Percentiles rank a stretch among this genome's conserved stretches.
These are phyloP conservation scores for Drosophila cardini DNA, from an alignment of 1,140 invertebrate genomes.

Conservation along the genomic window DNA sequence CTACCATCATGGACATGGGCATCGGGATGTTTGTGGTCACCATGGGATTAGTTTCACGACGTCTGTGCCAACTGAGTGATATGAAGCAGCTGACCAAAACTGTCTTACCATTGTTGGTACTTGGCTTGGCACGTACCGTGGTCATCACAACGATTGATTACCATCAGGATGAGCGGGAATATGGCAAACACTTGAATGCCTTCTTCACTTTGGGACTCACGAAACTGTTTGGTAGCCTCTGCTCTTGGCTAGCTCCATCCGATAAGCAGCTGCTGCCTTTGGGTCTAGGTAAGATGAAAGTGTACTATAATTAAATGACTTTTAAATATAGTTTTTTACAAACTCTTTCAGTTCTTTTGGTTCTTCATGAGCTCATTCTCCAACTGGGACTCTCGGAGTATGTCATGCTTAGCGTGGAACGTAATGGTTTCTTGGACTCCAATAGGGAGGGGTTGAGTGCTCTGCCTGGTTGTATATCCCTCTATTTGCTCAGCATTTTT, in stretches of 20 bases:
- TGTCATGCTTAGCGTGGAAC: constrained; percentile 87
- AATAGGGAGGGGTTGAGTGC: constrained; percentile 97
- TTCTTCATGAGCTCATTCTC: constrained; percentile 90
- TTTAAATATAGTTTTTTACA: not conserved
- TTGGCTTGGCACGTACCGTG: constrained; percentile 90
- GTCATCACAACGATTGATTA: constrained; percentile 90
- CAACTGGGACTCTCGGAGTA: constrained; percentile 88
- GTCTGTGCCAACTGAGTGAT: constrained; percentile 70
- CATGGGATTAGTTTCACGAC: constrained; percentile 90
- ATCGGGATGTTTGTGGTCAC: constrained; percentile 95
- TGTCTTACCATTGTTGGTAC: constrained; percentile 86
- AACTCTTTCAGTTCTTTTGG: constrained; percentile 84
- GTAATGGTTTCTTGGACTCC: constrained; percentile 89
- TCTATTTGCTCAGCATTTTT: constrained; percentile 91
- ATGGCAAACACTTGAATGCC: constrained; percentile 99
- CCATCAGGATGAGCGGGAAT: constrained; percentile 94
- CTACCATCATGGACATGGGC: constrained; percentile 97
- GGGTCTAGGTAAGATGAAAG: constrained; percentile 62
- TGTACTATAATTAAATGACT: not conserved
- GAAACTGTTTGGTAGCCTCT: constrained; percentile 88
- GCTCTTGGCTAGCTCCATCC: constrained; percentile 37
- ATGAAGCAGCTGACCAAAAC: constrained; percentile 76
- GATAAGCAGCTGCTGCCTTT: constrained; percentile 50
- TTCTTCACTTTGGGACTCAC: constrained; percentile 95
- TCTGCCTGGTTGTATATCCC: constrained; percentile 91